Base-by-base conservation (phyloP, 1,140 invertebrate genomes). In the Leucophenga varia region DNA sequence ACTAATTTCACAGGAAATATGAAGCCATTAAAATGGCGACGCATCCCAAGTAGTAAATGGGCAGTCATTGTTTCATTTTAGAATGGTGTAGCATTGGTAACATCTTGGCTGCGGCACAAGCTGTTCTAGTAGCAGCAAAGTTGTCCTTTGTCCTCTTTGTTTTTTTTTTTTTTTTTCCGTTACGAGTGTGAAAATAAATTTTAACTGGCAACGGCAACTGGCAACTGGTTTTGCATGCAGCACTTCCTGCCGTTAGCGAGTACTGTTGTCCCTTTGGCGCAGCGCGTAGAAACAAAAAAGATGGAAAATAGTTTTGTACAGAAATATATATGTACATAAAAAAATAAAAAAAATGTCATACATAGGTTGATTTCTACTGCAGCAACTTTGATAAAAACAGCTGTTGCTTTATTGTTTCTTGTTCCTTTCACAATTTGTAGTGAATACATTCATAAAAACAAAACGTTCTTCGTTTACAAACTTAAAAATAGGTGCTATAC, bases 1-100 rank as follows among this genome's bases (percentile, higher is more conserved):
- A 63, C 65, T 70, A 70, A 70, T 70, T 70, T 70, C 55, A 59
- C 52, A 65, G 54, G 57, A 70, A 70, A 70, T 70, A 70, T 70
- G 65, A 70, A 70, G 61, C 65, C 61, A 70, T 70, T 70, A 70
- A 70, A 70, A 61, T 65, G 65, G 49, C 57, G 54, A 31, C 28
- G 5, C 18, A 39, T 5, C 16, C 4, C 31, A 34, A 12, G 18
- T 58, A 61, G 64, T 14, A n/a, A n/a, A n/a, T n/a, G n/a, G n/a
- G n/a, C n/a, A n/a, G n/a, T n/a, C n/a, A n/a, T n/a, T n/a, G n/a
- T n/a, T n/a, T n/a, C n/a, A n/a, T 28, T 28, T 41, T 41, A 41
- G 39, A 10, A 12, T 14, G 30, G 21, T 16, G 32, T 34, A 36
- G 31, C 42, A 49, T 49, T 49, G 61, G 58, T 61, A 65, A 59